Percentiles rank a stretch among this genome's conserved stretches.
Conservation (phyloP, 2,797 vertebrate species). For the Peromyscus attwateri region DNA sequence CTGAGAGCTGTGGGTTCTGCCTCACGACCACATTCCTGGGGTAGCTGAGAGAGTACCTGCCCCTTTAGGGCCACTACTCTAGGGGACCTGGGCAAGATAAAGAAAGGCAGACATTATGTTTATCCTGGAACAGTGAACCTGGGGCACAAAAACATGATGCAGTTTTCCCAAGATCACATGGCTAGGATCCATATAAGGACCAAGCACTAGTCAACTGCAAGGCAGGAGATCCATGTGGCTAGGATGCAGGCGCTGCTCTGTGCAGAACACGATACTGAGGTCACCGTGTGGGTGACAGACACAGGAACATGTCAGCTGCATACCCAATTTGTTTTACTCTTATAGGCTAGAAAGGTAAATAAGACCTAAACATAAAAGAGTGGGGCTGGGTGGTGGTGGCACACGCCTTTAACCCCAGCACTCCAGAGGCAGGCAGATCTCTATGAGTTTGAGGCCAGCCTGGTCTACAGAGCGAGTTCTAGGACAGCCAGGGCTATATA, state of each 20-base stretch:
- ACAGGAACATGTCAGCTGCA: background rate
- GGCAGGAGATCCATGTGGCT: background rate
- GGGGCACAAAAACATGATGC: background rate
- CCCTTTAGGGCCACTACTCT: background rate
- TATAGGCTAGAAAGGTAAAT: background rate
- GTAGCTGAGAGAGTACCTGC: background rate
- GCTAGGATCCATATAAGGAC: background rate
- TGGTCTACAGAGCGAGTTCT: background rate
- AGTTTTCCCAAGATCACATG: background rate
- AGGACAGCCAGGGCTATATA: background rate
- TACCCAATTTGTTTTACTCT: slow-evolving; percentile 1
- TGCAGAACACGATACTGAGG: background rate
- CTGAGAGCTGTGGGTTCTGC: background rate
- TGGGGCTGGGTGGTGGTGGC: background rate
- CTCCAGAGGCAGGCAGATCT: background rate
- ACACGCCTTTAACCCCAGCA: background rate
- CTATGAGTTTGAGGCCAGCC: background rate
- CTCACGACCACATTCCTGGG: slow-evolving; percentile 62
- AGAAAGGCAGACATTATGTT: slow-evolving; percentile 5
- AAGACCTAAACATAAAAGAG: background rate
- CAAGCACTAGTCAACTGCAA: background rate
- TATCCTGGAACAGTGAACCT: background rate
- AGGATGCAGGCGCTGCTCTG: background rate
- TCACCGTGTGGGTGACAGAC: background rate
- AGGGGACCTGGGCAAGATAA: slow-evolving; percentile 55